Base-by-base conservation (phyloP, 2,888 invertebrate species). In the Sphaerophoria taeniata region DNA sequence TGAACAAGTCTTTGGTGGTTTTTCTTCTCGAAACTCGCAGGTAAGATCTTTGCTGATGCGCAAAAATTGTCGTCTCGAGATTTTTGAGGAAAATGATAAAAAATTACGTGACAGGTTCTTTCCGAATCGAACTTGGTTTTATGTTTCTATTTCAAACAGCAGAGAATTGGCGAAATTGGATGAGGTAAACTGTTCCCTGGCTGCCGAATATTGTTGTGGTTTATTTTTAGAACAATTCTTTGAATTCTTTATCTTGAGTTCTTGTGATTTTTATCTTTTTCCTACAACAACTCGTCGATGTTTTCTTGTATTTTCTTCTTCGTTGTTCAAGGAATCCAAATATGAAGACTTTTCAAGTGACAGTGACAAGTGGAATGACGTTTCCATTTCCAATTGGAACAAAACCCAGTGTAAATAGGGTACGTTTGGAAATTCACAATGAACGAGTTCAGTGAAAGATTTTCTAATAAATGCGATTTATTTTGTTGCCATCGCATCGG, bases 71-170 rank as follows among this genome's bases (percentile, higher is more conserved):
- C 45, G 14, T 16, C 0, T 47, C 24, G 24, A 63, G 47, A 47
- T 47, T 6, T 51, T 67, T 33, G 3, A 51, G 51, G 33, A 47
- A 33, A 49, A 49, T 65, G 63, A 65, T 65, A 45, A 72, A 39
- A 16, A 67, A 84, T 84, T 84, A 84, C 84, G 84, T 79, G 84
- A 84, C 61, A 61, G 47, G 0, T 51, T 67, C 36, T 75, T 67
- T 75, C 71, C 60, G 51, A 53, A 56, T 58, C 33, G 2, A 16
- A 34, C 3, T 65, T 67, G 5, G 9, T 55, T 33, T 9, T 60
- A 14, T 24, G 43, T 49, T 55, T 77, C 7, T n/a, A n/a, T 61
- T 12, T 4, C 3, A n/a, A 24, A 72, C 34, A 55, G 12, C n/a
- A 39, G 9, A 55, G 4, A 6, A 9, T n/a, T 24, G 1, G 24